Evolutionary conservation across 2,888 invertebrate species (phyloP).

Genomic region (Hetaerina titia): DNA sequence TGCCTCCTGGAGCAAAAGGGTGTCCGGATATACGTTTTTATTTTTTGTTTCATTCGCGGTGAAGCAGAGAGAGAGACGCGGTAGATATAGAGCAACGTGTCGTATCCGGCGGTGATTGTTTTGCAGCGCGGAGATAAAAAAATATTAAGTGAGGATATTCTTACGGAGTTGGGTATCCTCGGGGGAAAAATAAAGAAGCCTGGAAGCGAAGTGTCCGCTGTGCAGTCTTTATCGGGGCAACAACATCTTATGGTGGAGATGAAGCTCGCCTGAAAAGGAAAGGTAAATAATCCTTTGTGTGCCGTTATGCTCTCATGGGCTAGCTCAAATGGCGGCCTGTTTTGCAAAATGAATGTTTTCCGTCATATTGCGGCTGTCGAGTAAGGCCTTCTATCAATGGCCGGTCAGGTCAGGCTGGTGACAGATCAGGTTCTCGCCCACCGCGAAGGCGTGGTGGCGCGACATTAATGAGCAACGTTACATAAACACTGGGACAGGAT

Average conservation of each 20-base stretch:
- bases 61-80: conserved; percentile 13
- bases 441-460: no score
- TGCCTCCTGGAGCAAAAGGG: not conserved
- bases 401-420: not conserved
- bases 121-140: not conserved
- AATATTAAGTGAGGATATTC: not conserved
- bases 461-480: no score
- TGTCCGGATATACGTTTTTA: not conserved
- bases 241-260: not conserved
- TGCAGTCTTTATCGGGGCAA: not conserved
- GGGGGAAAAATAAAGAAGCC: not conserved
- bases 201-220: not conserved
- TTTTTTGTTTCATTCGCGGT: not conserved
- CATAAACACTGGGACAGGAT: no score
- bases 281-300: not conserved
- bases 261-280: not conserved
- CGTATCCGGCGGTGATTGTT: conserved; percentile 9
- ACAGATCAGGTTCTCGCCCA: no score
- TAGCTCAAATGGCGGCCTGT: not conserved
- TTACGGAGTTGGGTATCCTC: not conserved
- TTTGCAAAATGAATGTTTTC: not conserved
- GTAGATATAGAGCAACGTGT: not conserved
- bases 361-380: not conserved
- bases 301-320: not conserved
- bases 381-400: not conserved